Evolutionary conservation across 2,113 vertebrate species (phyloP).

Genomic region (Piprites chloris): DNA sequence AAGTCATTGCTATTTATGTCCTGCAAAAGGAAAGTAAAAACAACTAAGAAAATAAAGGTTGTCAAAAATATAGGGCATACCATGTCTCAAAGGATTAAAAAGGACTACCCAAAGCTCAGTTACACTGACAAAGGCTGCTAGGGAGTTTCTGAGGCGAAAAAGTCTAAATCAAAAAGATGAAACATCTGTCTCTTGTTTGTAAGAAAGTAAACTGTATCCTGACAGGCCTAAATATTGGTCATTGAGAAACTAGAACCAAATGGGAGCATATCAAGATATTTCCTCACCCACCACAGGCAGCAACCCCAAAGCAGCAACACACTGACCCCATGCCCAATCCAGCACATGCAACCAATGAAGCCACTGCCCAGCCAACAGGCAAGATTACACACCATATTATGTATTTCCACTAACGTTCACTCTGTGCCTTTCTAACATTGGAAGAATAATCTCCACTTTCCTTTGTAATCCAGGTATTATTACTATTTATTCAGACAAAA

Average conservation of each 20-base stretch:
- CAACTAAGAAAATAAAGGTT: background rate
- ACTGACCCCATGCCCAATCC: fast-evolving
- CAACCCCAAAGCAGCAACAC: background rate
- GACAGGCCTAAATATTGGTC: background rate
- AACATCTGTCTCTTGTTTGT: background rate
- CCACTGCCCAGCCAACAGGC: background rate
- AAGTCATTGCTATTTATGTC: background rate
- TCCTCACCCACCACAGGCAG: background rate
- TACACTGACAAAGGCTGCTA: background rate
- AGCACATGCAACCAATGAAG: background rate
- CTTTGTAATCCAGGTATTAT: background rate
- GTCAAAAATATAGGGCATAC: background rate
- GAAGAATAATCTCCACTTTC: background rate
- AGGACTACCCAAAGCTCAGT: background rate
- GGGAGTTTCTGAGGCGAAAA: background rate
- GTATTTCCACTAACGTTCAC: background rate
- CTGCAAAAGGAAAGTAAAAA: background rate
- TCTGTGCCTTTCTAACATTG: background rate
- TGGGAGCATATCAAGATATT: background rate
- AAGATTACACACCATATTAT: background rate
- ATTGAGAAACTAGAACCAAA: background rate
- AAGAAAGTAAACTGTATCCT: background rate
- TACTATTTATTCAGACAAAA: background rate
- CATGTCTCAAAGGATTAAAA: background rate
- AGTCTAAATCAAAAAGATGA: background rate